phyloP scores from a whole-genome alignment of 2,797 vertebrate genomes.

The Carcharodon carcharias region DNA sequence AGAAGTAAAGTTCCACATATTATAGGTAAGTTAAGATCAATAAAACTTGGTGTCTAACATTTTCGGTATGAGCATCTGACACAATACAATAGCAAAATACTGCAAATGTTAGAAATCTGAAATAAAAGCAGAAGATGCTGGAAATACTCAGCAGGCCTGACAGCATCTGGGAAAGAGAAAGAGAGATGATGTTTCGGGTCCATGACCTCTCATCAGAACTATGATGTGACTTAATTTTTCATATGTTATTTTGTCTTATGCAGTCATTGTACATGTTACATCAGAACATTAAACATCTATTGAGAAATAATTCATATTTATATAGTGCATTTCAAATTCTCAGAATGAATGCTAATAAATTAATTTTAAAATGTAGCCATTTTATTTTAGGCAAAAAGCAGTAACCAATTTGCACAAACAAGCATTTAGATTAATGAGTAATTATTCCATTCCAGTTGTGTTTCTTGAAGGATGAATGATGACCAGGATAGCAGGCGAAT shows the following conservation, averaged over 20 bases:
- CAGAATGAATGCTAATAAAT: neutral
- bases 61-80: neutral
- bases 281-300: neutral
- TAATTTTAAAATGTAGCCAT: neutral
- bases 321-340: neutral
- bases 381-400: neutral
- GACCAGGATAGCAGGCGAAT: neutral
- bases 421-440: neutral
- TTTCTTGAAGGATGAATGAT: neutral
- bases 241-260: neutral
- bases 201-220: neutral
- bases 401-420: neutral
- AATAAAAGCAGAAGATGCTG: neutral
- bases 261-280: neutral
- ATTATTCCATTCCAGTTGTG: neutral
- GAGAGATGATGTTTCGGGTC: neutral
- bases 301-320: neutral
- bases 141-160: neutral
- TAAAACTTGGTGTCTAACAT: neutral
- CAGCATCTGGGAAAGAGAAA: neutral
- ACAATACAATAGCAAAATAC: neutral
- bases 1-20: neutral
- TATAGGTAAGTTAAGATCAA: neutral
- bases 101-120: neutral
- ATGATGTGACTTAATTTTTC: neutral